Evolutionary conservation across 2,797 vertebrate genomes (phyloP).

Genomic region (Ptychobarbus kaznakovi): DNA sequence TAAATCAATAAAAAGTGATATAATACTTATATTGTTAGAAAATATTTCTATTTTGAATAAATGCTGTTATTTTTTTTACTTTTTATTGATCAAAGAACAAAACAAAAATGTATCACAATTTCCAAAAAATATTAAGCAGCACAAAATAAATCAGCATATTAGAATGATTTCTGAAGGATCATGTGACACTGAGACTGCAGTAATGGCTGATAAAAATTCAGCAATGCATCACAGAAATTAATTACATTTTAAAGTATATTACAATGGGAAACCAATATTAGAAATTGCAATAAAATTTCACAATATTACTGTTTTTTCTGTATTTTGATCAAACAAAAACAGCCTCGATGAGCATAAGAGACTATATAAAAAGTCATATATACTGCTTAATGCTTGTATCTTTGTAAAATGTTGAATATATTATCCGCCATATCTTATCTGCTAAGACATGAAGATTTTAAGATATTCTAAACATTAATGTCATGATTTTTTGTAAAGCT

Average conservation of each 20-base stretch:
- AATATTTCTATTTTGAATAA: too few relatives aligned
- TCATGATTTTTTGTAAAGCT: neutral
- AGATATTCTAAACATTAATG: neutral
- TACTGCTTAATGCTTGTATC: neutral
- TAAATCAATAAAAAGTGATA: too few relatives aligned
- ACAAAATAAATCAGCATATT: too few relatives aligned
- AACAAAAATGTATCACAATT: neutral
- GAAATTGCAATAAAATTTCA: neutral
- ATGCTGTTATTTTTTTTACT: neutral
- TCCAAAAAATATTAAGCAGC: neutral
- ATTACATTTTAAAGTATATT: neutral
- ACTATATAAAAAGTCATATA: neutral
- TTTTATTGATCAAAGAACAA: neutral
- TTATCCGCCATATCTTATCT: neutral
- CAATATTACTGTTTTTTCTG: too few relatives aligned
- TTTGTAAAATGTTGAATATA: neutral
- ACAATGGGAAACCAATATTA: neutral
- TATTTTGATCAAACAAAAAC: too few relatives aligned
- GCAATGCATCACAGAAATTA: neutral
- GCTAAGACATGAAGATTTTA: neutral
- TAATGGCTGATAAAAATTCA: neutral
- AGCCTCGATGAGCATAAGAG: too few relatives aligned
- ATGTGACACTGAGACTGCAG: too few relatives aligned
- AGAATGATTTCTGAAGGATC: too few relatives aligned
- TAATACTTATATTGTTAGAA: too few relatives aligned